Evolutionary conservation across 2,113 vertebrate species (phyloP), one percentile per base, ranked within the genome.

Genomic region (Gallinago paraguaiae): DNA sequence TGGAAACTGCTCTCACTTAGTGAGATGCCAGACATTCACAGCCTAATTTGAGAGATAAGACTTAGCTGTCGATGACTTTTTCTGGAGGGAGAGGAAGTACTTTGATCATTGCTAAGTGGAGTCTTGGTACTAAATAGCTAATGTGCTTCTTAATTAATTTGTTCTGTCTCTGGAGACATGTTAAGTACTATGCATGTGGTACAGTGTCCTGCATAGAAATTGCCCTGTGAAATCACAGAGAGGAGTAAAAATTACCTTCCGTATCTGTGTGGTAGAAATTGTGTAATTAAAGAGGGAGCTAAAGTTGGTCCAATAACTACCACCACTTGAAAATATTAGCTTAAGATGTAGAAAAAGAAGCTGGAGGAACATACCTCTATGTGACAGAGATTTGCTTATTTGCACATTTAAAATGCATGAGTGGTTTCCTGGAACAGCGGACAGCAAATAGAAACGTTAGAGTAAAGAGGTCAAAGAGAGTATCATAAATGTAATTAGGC

Each of bases 1-100:
- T 95, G 92, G 90, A 83, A 94, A 88, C 68, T 77, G 85, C 75
- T 93, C 56, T 93, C 85, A 69, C 45, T 17, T 41, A n/a, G 24
- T 22, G 56, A 90, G 53, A 88, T 77, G 64, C 79, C 82, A 93
- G 90, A 86, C 76, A 68, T 78, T 88, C 57, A 56, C 72, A 84
- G 59, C 53, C 76, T 75, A 27, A 88, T 86, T 50, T 93, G 69
- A 92, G 59, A 86, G 50, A n/a, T 1, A 67, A 86, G 60, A 43
- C 57, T 59, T 74, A 7, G 15, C 71, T 3, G 10, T 78, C 92
- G 88, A n/a, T 60, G 13, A 75, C 65, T 81, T 81, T 57, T 93
- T 89, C 85, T 81, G 70, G 63, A 95, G 56, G 56, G 33, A 68
- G 22, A 91, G 68, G 72, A 88, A 95, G 64, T 88, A 61, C 53